Conservation (phyloP, 2,888 invertebrate genomes). For the Agriopis aurantiaria region DNA sequence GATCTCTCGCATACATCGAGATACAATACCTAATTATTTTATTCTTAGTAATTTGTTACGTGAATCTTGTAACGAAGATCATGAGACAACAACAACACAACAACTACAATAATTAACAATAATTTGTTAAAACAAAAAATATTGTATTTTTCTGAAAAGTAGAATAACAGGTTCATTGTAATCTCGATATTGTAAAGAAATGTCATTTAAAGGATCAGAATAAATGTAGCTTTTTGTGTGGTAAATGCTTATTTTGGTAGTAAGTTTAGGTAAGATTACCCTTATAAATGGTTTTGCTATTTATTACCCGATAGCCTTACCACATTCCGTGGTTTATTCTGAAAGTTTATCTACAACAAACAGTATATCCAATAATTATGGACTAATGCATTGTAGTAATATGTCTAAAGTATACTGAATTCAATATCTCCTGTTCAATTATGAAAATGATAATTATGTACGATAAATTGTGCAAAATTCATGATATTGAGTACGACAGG, state of each 20-base stretch:
- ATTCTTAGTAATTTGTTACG: not conserved
- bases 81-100: not conserved
- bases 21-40: not conserved
- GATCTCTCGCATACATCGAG: constrained; percentile 3
- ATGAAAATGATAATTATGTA: not conserved
- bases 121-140: not conserved
- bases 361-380: not conserved
- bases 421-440: not conserved
- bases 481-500: not conserved
- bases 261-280: not conserved
- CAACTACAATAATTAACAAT: too few relatives aligned
- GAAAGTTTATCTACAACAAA: not conserved
- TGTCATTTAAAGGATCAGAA: not conserved
- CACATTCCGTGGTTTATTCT: constrained; percentile 1
- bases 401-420: not conserved
- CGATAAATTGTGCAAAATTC: constrained; percentile 2
- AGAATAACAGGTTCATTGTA: not conserved
- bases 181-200: not conserved
- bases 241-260: constrained; percentile 4
- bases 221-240: not conserved
- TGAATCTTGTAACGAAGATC: not conserved
- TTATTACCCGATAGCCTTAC: constrained; percentile 16
- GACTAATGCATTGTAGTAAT: not conserved
- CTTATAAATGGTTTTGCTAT: constrained; percentile 23
- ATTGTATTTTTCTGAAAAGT: not conserved